A percentile compares a stretch with the other conserved stretches of the same genome.
phyloP scores from a whole-genome alignment of 2,797 vertebrate genomes.

The Lacerta agilis region DNA sequence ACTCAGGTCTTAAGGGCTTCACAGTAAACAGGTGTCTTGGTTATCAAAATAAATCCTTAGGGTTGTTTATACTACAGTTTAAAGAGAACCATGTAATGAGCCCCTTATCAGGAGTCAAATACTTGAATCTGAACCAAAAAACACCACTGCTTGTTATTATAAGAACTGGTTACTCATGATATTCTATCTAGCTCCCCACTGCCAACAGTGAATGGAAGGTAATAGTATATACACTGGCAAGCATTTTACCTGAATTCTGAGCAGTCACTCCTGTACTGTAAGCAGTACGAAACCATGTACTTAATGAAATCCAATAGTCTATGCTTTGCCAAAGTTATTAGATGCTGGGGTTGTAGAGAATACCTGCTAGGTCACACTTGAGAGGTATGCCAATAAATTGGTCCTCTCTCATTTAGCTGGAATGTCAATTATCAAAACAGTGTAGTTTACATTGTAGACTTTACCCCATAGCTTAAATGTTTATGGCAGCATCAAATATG shows the following conservation, averaged over 20 bases:
- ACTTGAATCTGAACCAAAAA: slow-evolving; percentile 11
- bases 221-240: not conserved
- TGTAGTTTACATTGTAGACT: not conserved
- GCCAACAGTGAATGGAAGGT: slow-evolving; percentile 7
- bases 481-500: not conserved
- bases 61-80: slow-evolving; percentile 10
- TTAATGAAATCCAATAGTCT: not conserved
- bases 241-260: not conserved
- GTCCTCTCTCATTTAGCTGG: not conserved
- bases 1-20: not conserved
- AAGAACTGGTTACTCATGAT: not conserved
- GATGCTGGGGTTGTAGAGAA: not conserved
- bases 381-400: not conserved
- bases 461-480: not conserved
- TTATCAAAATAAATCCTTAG: not conserved
- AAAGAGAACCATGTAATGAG: slow-evolving; percentile 18
- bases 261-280: not conserved
- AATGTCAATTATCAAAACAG: not conserved
- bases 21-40: not conserved
- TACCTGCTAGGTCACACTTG: not conserved
- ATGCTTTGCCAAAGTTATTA: not conserved
- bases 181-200: slow-evolving; percentile 1
- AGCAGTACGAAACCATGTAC: slow-evolving; percentile 3
- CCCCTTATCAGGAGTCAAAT: slow-evolving; percentile 8
- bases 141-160: not conserved